Conservation (phyloP, 2,113 vertebrate genomes). For the Corythornis vintsioides region DNA sequence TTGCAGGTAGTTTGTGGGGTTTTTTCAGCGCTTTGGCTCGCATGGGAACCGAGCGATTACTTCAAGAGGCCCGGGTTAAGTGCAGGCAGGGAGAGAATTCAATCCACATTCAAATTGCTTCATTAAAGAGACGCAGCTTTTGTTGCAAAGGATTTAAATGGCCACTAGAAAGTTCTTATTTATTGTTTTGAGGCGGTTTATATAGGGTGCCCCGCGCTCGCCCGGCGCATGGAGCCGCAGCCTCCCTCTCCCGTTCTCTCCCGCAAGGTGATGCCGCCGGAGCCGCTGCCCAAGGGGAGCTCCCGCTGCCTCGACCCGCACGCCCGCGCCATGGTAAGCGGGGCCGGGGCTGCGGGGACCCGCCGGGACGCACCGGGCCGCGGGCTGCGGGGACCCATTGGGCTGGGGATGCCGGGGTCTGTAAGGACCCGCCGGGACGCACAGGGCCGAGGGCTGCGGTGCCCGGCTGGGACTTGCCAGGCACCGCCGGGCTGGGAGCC, state of each 20-base stretch:
- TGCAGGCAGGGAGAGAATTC: conserved; percentile 88
- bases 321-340: conserved; percentile 87
- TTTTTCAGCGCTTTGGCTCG: conserved; percentile 89
- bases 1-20: conserved; percentile 93
- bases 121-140: conserved; percentile 91
- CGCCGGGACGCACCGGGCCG: background rate
- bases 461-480: background rate
- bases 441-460: background rate
- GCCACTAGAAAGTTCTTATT: conserved; percentile 85
- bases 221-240: conserved; percentile 63
- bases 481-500: background rate
- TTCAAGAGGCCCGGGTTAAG: conserved; percentile 92
- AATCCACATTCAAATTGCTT: conserved; percentile 96
- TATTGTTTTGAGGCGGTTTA: conserved; percentile 88
- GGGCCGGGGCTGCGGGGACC: background rate
- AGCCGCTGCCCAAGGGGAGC: conserved; percentile 83
- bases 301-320: conserved; percentile 84
- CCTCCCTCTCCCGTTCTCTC: conserved; percentile 70
- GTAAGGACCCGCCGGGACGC: background rate
- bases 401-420: background rate
- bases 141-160: conserved; percentile 89
- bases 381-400: background rate
- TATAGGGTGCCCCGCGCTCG: conserved; percentile 82
- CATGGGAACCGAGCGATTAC: conserved; percentile 92
- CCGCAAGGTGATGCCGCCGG: conserved; percentile 89